These are phyloP conservation scores for Hydrozoanthus gracilis DNA, from an alignment of 92 coral and sea anemone species.

Conservation along the genomic window DNA sequence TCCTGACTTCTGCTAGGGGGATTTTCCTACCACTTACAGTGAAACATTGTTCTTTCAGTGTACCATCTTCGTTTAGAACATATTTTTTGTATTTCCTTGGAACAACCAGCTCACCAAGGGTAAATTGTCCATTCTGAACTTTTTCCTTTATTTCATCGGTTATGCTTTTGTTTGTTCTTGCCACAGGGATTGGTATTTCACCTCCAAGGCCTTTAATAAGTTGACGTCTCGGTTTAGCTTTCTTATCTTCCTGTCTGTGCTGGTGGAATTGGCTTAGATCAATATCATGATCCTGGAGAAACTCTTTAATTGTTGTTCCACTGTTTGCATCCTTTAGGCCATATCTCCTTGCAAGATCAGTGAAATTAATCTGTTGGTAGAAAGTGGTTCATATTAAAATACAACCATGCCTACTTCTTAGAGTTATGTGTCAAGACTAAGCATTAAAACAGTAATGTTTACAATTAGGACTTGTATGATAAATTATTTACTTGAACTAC, in stretches of 20 bases:
- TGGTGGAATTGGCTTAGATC: background rate
- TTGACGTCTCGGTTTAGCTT: background rate
- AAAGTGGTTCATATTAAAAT: too few relatives aligned
- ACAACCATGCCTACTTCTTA: too few relatives aligned
- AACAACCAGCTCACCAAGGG: background rate
- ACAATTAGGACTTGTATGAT: too few relatives aligned
- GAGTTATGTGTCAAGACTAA: too few relatives aligned
- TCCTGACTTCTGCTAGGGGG: background rate
- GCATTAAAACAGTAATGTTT: too few relatives aligned
- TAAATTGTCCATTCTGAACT: background rate
- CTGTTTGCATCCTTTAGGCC: background rate
- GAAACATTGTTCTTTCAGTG: background rate
- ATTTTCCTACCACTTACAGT: background rate
- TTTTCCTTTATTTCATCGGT: background rate
- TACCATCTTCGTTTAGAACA: background rate
- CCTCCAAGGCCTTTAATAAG: background rate
- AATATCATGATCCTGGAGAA: background rate
- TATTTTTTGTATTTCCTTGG: background rate
- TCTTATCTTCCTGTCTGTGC: background rate
- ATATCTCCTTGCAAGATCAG: too few relatives aligned
- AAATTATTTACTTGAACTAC: too few relatives aligned
- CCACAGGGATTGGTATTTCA: background rate
- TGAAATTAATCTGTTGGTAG: too few relatives aligned
- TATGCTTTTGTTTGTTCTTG: conserved; percentile 7
- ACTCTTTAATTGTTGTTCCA: background rate